Evolutionary conservation across 2,888 invertebrate genomes (phyloP).

Genomic region (Meiosimyza decipiens): DNA sequence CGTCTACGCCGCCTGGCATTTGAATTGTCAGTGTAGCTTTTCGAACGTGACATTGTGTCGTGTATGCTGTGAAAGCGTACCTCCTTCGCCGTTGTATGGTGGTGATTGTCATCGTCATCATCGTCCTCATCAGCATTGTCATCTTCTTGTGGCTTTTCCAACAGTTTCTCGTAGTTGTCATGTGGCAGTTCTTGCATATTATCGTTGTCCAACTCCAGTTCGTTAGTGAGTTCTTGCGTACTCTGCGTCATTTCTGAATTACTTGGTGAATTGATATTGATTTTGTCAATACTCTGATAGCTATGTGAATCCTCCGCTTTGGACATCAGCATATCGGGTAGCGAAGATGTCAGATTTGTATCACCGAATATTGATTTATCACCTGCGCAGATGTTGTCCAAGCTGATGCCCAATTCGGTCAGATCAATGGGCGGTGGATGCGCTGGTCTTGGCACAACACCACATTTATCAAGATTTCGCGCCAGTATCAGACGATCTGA

Average conservation of each 20-base stretch:
- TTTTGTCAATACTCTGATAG: constrained; percentile 65
- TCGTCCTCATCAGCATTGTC: constrained; percentile 46
- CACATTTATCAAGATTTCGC: constrained; percentile 57
- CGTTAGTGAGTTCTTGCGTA: constrained; percentile 63
- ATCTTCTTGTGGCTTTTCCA: constrained; percentile 38
- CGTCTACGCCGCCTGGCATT: constrained; percentile 62
- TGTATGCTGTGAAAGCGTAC: constrained; percentile 64
- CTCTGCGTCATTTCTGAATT: constrained; percentile 64
- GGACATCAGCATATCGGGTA: constrained; percentile 70
- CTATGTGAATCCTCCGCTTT: constrained; percentile 64
- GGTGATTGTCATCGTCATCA: constrained; percentile 44
- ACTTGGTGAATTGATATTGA: constrained; percentile 62
- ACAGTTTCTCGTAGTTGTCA: constrained; percentile 55
- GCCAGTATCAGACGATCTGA: constrained; percentile 58
- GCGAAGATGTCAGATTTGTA: constrained; percentile 69
- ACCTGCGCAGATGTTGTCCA: constrained; percentile 70
- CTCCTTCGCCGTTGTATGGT: constrained; percentile 57
- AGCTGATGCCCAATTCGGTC: constrained; percentile 69
- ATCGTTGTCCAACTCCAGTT: constrained; percentile 58
- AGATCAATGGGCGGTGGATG: constrained; percentile 73
- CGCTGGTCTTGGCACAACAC: constrained; percentile 68
- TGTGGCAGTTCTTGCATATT: constrained; percentile 55
- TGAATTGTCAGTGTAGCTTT: constrained; percentile 69
- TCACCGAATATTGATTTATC: constrained; percentile 66
- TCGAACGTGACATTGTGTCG: constrained; percentile 69